A percentile compares a stretch with the other conserved stretches of the same genome.
Evolutionary conservation across 2,888 invertebrate genomes (phyloP).

Genomic region (Drosophila affinis): DNA sequence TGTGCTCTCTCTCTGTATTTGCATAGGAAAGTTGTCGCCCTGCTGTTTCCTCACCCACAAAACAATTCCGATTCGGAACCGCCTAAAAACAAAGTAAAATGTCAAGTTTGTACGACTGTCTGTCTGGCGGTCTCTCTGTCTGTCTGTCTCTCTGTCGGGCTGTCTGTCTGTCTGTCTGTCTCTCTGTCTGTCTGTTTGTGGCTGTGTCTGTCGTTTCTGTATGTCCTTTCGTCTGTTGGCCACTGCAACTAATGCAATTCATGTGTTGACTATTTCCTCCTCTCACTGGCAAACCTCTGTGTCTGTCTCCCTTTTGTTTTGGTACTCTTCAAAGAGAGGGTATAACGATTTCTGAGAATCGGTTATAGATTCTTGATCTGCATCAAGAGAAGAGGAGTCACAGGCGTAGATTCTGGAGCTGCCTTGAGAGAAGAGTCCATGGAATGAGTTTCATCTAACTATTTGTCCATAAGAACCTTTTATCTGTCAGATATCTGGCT

Average conservation of each 20-base stretch:
- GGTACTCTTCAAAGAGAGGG: neutral
- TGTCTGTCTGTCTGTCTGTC: neutral
- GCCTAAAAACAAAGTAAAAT: constrained; percentile 48
- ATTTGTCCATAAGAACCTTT: neutral
- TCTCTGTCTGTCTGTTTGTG: constrained; percentile 17
- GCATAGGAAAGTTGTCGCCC: constrained; percentile 18
- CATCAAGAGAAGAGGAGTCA: neutral
- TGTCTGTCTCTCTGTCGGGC: neutral
- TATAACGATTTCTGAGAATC: neutral
- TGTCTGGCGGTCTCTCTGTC: constrained; percentile 1
- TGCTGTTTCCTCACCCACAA: neutral
- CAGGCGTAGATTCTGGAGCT: neutral
- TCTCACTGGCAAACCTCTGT: constrained; percentile 1
- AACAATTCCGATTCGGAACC: constrained; percentile 20
- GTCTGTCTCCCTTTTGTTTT: constrained; percentile 41
- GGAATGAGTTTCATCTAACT: neutral
- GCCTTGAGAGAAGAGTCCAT: neutral
- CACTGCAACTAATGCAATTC: constrained; percentile 75
- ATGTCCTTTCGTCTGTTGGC: constrained; percentile 7
- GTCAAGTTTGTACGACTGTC: constrained; percentile 17
- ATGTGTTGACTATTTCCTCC: constrained; percentile 59
- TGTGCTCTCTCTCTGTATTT: constrained; percentile 8
- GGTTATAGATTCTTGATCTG: neutral
- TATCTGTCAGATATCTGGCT: neutral
- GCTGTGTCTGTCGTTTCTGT: neutral